Base-by-base conservation (phyloP, 2,888 invertebrate genomes). In the Clistopyga incitator region DNA sequence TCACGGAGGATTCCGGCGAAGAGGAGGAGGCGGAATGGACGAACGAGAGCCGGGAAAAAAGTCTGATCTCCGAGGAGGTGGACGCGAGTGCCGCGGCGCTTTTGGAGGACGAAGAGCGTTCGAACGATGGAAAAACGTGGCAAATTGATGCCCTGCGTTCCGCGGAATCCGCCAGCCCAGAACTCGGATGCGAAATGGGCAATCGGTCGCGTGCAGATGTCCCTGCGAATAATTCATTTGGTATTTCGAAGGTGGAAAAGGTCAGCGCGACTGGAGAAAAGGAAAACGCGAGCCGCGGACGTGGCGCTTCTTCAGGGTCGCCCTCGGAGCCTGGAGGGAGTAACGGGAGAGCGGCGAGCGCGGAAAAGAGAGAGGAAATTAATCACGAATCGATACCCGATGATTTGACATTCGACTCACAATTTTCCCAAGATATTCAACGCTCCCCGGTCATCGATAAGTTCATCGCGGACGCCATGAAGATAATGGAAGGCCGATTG, bases 1-100 rank as follows among this genome's bases (percentile, higher is more conserved):
- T 90, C 61, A 56, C 47, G 18, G 88, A 90, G 8, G 85, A 86
- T 77, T 72, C 83, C 29, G 82, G 84, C 6, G 82, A 18, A 1
- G 87, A 88, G 11, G 75, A 80, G 6, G 52, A 76, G 6, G 20
- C 25, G 29, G 20, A 61, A 34, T 47, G 59, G 20, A 83, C 78
- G 11, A 13, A 34, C n/a, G 64, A 54, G 15, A 8, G 15, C 10
- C 23, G 71, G 1, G 38, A 64, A 15, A 81, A 81, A 56, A 82
- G 42, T 67, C 29, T 38, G 6, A 75, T 90, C 50, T 89, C 88
- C 6, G 88, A 91, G 80, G 93, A 94, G 89, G 89, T 93, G 25
- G 84, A 87, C 18, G 92, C 92, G 29, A 92, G 91, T 82, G 89
- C 91, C 15, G 90, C 88, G 45, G 93, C 93, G 6, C 87, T 93